phyloP scores from a whole-genome alignment of 2,797 vertebrate genomes.

The Botia kubotai region DNA sequence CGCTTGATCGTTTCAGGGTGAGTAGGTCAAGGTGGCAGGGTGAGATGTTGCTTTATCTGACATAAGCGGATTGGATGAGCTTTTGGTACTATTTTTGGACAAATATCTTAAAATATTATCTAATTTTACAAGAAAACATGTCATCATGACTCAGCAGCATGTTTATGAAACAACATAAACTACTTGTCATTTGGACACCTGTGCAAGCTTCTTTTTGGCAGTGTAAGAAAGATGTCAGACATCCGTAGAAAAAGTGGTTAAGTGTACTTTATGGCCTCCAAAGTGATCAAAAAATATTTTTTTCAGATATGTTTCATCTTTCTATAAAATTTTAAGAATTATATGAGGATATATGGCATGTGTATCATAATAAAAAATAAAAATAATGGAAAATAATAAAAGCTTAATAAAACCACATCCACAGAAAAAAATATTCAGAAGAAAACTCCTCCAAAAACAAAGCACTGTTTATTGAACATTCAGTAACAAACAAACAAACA shows the following conservation, averaged over 20 bases:
- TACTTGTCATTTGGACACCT: too few species aligned
- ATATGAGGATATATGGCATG: too few species aligned
- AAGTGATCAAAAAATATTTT: too few species aligned
- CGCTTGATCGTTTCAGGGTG: slow-evolving; percentile 11
- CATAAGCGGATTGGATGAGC: slow-evolving; percentile 10
- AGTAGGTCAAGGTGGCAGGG: slow-evolving; percentile 14
- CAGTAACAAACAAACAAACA: slow-evolving; percentile 68
- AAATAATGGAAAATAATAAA: background rate
- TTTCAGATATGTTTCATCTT: too few species aligned
- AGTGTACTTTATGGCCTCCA: too few species aligned
- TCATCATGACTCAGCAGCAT: background rate
- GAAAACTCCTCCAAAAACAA: slow-evolving; percentile 55
- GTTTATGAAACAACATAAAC: background rate
- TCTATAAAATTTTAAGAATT: too few species aligned
- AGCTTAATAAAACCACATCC: slow-evolving; percentile 5
- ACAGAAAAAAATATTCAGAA: background rate
- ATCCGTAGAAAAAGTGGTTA: too few species aligned
- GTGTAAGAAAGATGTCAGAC: too few species aligned
- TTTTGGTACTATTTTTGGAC: slow-evolving; percentile 32
- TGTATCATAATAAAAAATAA: background rate
- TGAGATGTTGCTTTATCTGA: slow-evolving; percentile 32
- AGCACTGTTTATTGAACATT: slow-evolving; percentile 69
- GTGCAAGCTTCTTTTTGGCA: too few species aligned
- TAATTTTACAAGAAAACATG: slow-evolving; percentile 4
- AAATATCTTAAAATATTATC: background rate